These are phyloP conservation scores for Xyrauchen texanus DNA, from an alignment of 2,113 vertebrate genomes.

Conservation along the genomic window DNA sequence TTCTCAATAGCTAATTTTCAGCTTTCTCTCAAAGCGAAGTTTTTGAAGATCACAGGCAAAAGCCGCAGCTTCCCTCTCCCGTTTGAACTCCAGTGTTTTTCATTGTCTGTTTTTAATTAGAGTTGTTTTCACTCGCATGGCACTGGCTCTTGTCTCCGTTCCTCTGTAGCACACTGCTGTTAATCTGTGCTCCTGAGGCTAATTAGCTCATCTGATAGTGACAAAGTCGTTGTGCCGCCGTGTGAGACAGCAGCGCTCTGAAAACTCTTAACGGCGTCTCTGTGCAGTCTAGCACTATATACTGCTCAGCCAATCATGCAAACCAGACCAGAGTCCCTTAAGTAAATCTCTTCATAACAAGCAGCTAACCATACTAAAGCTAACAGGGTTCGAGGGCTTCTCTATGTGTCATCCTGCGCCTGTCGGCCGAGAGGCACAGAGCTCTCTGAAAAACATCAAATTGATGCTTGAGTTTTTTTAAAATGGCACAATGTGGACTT, in stretches of 20 bases:
- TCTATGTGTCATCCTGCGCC: too few relatives aligned
- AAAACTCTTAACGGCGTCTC: slow-evolving; percentile 31
- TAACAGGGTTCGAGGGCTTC: too few relatives aligned
- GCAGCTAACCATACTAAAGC: too few relatives aligned
- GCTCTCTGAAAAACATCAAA: slow-evolving; percentile 5
- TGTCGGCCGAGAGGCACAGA: not conserved
- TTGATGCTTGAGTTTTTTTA: slow-evolving; percentile 14
- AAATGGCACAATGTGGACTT: too few relatives aligned
- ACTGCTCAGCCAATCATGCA: slow-evolving; percentile 53
- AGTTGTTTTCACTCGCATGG: slow-evolving; percentile 26
- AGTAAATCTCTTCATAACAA: slow-evolving; percentile 43
- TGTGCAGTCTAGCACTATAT: slow-evolving; percentile 51
- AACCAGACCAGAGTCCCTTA: slow-evolving; percentile 44
- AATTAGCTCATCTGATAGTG: slow-evolving; percentile 72
- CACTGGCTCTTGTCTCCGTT: slow-evolving; percentile 34
- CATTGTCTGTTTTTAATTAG: slow-evolving; percentile 44
- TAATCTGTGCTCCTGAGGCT: slow-evolving; percentile 64
- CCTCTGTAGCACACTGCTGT: slow-evolving; percentile 44
- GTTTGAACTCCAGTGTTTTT: slow-evolving; percentile 35
- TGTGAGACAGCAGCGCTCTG: slow-evolving; percentile 56
- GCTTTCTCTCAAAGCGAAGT: not conserved
- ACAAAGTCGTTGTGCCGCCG: slow-evolving; percentile 58
- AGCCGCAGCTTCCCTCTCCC: not conserved
- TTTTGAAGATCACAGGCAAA: slow-evolving; percentile 32
- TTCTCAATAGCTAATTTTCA: not conserved